Conservation (phyloP, 2,797 vertebrate genomes). For the Neostethus bicornis region DNA sequence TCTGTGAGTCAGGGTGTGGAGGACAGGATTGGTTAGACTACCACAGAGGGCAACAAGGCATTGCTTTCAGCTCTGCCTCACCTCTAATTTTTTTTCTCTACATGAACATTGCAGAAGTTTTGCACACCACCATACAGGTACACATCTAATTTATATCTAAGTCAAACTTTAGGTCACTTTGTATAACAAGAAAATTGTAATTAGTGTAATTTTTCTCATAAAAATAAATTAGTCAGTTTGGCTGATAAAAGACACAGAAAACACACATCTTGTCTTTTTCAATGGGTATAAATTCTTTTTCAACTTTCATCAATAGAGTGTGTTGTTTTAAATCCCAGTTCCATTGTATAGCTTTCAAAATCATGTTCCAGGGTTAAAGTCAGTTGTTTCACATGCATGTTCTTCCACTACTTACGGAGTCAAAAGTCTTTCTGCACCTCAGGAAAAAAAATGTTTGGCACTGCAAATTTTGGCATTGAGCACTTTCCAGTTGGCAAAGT, state of each 20-base stretch:
- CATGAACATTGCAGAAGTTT: conserved; percentile 19
- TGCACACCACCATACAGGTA: conserved; percentile 35
- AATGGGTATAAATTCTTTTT: neutral
- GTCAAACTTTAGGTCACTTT: neutral
- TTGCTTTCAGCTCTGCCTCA: conserved; percentile 60
- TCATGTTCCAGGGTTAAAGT: no score
- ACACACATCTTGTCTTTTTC: neutral
- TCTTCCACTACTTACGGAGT: neutral
- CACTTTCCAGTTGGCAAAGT: no score
- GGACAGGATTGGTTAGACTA: conserved; percentile 48
- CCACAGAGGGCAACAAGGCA: conserved; percentile 64
- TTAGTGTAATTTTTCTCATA: no score
- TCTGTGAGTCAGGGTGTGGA: conserved; percentile 38
- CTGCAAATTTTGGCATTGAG: no score
- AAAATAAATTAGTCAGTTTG: no score
- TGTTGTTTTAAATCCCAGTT: neutral
- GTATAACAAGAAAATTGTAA: neutral
- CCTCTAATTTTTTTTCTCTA: conserved; percentile 26
- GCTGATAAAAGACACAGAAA: no score
- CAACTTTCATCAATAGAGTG: neutral
- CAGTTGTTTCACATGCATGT: no score
- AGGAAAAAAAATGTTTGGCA: no score
- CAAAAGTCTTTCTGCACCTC: neutral
- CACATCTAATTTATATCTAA: neutral
- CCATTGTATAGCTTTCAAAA: neutral